Percentiles rank a stretch among this genome's conserved stretches.
Evolutionary conservation across 2,797 vertebrate genomes (phyloP).

Genomic region (Anabas testudineus): DNA sequence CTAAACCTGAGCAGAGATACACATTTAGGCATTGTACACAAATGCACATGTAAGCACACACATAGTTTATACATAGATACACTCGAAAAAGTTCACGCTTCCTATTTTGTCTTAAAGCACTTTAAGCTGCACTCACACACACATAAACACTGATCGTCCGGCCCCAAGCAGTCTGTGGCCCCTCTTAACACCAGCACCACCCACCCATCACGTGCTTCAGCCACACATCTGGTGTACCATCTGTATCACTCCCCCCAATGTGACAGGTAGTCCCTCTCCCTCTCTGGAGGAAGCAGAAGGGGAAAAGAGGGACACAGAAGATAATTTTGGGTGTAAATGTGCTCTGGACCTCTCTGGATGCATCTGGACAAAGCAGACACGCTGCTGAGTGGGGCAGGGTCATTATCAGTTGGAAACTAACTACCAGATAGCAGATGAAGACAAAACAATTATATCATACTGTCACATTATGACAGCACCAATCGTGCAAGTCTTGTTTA

Average conservation of each 20-base stretch:
- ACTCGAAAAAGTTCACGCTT: conserved; percentile 41
- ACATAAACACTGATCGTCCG: conserved; percentile 39
- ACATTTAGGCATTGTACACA: conserved; percentile 42
- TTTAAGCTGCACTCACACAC: conserved; percentile 21
- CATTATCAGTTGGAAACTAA: conserved; percentile 72
- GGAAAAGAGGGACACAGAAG: conserved; percentile 69
- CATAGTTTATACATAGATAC: conserved; percentile 28
- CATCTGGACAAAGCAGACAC: conserved; percentile 82
- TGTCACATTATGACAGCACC: conserved; percentile 65
- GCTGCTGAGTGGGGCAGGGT: conserved; percentile 66
- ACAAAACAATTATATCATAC: conserved; percentile 76
- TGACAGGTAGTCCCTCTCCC: conserved; percentile 84
- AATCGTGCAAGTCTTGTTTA: conserved; percentile 51
- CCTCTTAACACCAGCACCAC: conserved; percentile 72
- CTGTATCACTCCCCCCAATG: conserved; percentile 82
- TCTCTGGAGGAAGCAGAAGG: conserved; percentile 76
- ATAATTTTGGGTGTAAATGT: conserved; percentile 85
- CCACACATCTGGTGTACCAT: conserved; percentile 87
- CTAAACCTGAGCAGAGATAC: conserved; percentile 70
- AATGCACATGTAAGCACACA: conserved; percentile 34
- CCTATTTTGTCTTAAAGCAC: conserved; percentile 20
- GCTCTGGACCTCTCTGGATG: conserved; percentile 79
- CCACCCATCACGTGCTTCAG: conserved; percentile 77
- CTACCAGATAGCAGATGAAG: conserved; percentile 64
- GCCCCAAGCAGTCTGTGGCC: conserved; percentile 57